phyloP scores from a whole-genome alignment of 2,797 vertebrate genomes.

The Enteromius afrohamiltoni region DNA sequence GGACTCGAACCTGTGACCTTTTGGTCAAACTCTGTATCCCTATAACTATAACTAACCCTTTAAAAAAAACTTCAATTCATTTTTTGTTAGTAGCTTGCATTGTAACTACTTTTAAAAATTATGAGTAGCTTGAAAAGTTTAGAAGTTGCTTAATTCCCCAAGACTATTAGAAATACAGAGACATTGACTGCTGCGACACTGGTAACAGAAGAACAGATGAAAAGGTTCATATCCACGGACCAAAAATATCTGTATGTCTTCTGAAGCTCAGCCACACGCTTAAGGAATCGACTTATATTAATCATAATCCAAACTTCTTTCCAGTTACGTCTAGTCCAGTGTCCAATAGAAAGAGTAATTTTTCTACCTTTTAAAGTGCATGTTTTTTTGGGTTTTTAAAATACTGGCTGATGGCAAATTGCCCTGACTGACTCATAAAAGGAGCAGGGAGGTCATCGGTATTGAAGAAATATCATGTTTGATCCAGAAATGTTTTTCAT shows the following conservation, averaged over 20 bases:
- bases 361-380: not conserved
- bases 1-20: too few species aligned
- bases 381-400: conserved; percentile 12
- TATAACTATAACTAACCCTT: not conserved
- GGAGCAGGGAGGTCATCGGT: conserved; percentile 25
- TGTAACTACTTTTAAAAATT: not conserved
- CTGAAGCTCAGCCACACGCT: conserved; percentile 15
- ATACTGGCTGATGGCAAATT: conserved; percentile 26
- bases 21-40: too few species aligned
- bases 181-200: not conserved
- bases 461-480: conserved; percentile 48
- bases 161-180: not conserved
- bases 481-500: conserved; percentile 32
- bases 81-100: not conserved
- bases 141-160: not conserved
- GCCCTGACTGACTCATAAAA: conserved; percentile 18
- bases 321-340: conserved; percentile 34
- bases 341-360: not conserved
- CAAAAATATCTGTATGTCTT: not conserved
- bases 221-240: not conserved
- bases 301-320: conserved; percentile 55
- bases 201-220: not conserved
- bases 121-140: not conserved
- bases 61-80: not conserved
- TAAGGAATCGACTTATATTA: conserved; percentile 37